phyloP scores from a whole-genome alignment of 2,113 vertebrate genomes.

The Hyperopisus bebe region DNA sequence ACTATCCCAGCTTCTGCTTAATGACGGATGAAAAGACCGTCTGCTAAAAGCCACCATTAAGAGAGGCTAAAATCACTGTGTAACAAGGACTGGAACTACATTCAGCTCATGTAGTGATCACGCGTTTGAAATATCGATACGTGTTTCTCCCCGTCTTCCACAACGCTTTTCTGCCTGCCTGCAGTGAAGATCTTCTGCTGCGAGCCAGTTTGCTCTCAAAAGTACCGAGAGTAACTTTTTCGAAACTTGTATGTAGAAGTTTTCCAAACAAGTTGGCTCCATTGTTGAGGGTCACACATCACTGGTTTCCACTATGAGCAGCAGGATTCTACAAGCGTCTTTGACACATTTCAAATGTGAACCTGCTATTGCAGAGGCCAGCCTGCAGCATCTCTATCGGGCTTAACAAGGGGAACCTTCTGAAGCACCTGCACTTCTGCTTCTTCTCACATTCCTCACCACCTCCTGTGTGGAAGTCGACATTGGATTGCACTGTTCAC shows the following conservation, averaged over 20 bases:
- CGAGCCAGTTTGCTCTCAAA: background rate
- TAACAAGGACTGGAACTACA: constrained; percentile 51
- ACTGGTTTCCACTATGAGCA: background rate
- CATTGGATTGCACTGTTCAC: background rate
- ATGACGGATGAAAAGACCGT: constrained; percentile 75
- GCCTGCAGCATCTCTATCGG: background rate
- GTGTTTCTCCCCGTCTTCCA: constrained; percentile 22
- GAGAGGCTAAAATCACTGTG: constrained; percentile 57
- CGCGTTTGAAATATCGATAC: constrained; percentile 57
- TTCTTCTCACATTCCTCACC: background rate
- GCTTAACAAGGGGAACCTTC: background rate
- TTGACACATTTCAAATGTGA: background rate
- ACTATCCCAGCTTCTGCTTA: constrained; percentile 68
- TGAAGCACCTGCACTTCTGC: background rate
- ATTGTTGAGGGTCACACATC: background rate
- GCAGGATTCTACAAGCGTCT: background rate
- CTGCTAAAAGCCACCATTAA: constrained; percentile 84
- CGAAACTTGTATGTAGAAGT: background rate
- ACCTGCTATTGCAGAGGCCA: background rate
- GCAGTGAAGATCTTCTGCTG: background rate
- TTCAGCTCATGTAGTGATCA: background rate
- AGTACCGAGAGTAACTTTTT: background rate
- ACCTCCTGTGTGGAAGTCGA: background rate
- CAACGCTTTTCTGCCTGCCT: background rate
- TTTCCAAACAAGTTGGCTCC: background rate